Conservation (phyloP, 1,140 invertebrate species). For the Heliconius nattereri region DNA sequence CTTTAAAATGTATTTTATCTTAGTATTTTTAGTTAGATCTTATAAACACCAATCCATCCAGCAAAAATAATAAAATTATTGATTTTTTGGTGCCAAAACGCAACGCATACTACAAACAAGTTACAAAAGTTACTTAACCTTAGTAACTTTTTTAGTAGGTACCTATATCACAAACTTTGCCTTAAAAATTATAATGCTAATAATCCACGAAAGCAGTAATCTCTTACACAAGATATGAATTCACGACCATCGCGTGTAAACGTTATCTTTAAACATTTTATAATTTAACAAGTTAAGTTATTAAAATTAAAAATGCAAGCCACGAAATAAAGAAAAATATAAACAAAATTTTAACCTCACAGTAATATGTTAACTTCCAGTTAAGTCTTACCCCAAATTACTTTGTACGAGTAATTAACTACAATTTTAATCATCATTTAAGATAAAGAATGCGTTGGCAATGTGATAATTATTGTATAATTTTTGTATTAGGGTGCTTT, state of each 20-base stretch:
- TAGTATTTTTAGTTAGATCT: no score
- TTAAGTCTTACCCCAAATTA: slow-evolving; percentile 28
- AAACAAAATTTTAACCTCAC: slow-evolving; percentile 9
- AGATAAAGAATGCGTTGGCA: slow-evolving; percentile 19
- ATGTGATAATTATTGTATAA: slow-evolving; percentile 8
- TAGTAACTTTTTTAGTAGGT: no score
- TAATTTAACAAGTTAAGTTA: slow-evolving; percentile 3
- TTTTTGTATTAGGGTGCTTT: slow-evolving; percentile 4
- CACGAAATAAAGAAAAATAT: neutral
- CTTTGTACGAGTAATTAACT: slow-evolving; percentile 28
- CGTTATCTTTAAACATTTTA: neutral
- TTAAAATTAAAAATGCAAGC: neutral
- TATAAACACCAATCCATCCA: no score
- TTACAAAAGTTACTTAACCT: no score
- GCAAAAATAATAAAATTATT: no score
- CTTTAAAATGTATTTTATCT: no score
- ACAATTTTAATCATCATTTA: slow-evolving; percentile 18
- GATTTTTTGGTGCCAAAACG: no score
- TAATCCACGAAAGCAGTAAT: neutral
- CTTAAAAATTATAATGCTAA: no score
- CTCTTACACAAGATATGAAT: neutral
- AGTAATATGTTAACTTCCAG: slow-evolving; percentile 30
- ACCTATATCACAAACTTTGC: no score
- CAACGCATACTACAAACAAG: no score
- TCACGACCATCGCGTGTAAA: neutral